phyloP scores from a whole-genome alignment of 2,113 vertebrate genomes.

The Pongo pygmaeus region DNA sequence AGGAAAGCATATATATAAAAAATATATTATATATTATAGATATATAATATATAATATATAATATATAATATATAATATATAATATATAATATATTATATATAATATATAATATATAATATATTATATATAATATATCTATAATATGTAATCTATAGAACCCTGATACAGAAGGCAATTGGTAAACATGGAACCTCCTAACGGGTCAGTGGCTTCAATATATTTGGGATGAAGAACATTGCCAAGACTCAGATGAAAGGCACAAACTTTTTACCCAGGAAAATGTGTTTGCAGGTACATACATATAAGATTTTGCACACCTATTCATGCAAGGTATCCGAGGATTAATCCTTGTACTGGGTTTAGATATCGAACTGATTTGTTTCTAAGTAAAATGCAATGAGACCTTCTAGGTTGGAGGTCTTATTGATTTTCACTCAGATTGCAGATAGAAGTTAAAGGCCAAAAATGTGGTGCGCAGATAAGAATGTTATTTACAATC shows the following conservation, averaged over 20 bases:
- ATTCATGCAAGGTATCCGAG: background rate
- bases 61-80: background rate
- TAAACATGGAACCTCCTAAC: background rate
- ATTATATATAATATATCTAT: background rate
- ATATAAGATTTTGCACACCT: background rate
- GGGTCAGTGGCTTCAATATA: background rate
- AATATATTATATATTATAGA: too few species aligned
- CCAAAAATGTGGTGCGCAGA: background rate
- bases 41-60: background rate
- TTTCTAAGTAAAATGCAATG: conserved; percentile 45
- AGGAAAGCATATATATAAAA: background rate
- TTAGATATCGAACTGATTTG: conserved; percentile 14
- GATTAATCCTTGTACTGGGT: conserved; percentile 21
- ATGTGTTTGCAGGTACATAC: background rate
- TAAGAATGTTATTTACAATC: conserved; percentile 19
- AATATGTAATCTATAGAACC: background rate
- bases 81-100: too few species aligned
- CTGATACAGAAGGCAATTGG: background rate
- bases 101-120: too few species aligned
- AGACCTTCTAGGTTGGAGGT: background rate
- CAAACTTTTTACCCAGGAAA: background rate
- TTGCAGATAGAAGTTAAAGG: background rate
- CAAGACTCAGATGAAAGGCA: background rate
- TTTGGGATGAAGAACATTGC: background rate
- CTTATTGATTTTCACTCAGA: background rate